Evolutionary conservation across 92 coral and sea anemone species (phyloP), one percentile per base, ranked within the genome.

Genomic region (Virgularia gustaviana): DNA sequence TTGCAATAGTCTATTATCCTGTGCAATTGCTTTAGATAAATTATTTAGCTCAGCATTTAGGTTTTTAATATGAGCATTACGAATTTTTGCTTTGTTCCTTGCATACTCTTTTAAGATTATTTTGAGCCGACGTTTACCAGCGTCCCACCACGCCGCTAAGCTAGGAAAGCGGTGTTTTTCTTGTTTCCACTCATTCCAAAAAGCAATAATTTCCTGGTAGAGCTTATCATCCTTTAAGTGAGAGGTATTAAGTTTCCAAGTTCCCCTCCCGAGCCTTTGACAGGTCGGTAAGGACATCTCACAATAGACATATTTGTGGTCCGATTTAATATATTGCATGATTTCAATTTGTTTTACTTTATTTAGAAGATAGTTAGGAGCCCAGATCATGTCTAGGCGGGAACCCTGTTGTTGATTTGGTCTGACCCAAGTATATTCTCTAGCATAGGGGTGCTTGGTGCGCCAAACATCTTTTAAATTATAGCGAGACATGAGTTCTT

Each of bases 391-490:
- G 12, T 63, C 71, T 19, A 63, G 39, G 49, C 53, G 71, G 15
- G 71, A 63, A 10, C 51, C 71, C 1, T 22, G 4, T 4, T 16
- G 6, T 0, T 44, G 42, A 28, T 66, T 25, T 2, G 57, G 6
- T 1, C 39, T 43, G 0, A 29, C 8, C 73, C 73, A 66, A 6
- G 73, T 1, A 31, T 29, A 44, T 27, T 28, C 4, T 16, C 20
- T 25, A 1, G 7, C 15, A 16, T 1, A 1, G 18, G 73, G 73
- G 10, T 65, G 57, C 28, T 29, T 11, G 19, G 9, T 24, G 0
- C 38, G 56, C 57, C 56, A 65, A n/a, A 29, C 19, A 29, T 65
- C 73, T n/a, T n/a, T n/a, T n/a, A n/a, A n/a, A n/a, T n/a, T n/a
- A n/a, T n/a, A n/a, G n/a, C n/a, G n/a, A n/a, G n/a, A n/a, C n/a